Conservation (phyloP, 2,113 vertebrate species). For the Ptychochromis oligacanthus region DNA sequence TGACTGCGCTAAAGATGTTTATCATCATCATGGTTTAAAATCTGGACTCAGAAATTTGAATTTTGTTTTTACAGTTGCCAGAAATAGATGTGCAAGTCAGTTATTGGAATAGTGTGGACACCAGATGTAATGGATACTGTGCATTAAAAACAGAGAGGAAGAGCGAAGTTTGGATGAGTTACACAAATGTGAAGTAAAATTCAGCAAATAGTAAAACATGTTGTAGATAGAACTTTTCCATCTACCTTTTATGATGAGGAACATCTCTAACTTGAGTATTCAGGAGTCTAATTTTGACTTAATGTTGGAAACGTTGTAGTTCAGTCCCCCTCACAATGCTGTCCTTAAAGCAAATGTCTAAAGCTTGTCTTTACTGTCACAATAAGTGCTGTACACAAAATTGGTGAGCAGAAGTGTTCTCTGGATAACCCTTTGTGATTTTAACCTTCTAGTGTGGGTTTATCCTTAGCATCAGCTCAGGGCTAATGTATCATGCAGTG, state of each 20-base stretch:
- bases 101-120: background rate
- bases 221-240: background rate
- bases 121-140: background rate
- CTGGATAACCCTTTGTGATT: background rate
- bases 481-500: background rate
- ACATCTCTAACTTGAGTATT: background rate
- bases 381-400: background rate
- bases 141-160: background rate
- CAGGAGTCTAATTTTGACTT: background rate
- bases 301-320: background rate
- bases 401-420: background rate
- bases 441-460: slow-evolving; percentile 4
- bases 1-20: background rate
- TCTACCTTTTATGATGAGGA: background rate
- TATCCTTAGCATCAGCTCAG: background rate
- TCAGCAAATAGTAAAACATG: background rate
- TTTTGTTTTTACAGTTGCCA: background rate
- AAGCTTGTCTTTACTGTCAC: background rate
- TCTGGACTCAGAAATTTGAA: slow-evolving; percentile 6
- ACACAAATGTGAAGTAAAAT: background rate
- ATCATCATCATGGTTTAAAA: background rate
- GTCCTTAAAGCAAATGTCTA: background rate
- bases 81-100: background rate
- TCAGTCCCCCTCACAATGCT: background rate
- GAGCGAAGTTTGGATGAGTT: background rate